A percentile compares a stretch with the other conserved stretches of the same genome.
phyloP scores from a whole-genome alignment of 1,140 invertebrate species.

The Cephus cinctus region DNA sequence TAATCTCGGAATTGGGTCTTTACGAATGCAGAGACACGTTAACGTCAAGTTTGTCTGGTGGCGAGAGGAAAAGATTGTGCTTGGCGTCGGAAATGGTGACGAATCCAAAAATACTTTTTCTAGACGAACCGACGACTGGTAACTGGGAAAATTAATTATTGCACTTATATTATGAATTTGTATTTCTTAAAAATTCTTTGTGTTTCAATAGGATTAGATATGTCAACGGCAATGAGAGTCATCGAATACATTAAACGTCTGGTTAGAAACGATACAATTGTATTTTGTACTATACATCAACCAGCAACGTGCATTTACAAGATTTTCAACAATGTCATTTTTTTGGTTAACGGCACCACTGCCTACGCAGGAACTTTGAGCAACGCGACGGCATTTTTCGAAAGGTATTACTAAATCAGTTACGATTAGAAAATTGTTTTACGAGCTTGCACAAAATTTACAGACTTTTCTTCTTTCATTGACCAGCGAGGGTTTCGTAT shows the following conservation, averaged over 20 bases:
- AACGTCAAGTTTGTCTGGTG: slow-evolving; percentile 69
- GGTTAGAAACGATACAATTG: slow-evolving; percentile 68
- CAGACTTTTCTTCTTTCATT: background rate
- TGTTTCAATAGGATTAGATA: slow-evolving; percentile 63
- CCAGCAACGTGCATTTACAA: slow-evolving; percentile 78
- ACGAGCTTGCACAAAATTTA: background rate
- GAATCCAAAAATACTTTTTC: slow-evolving; percentile 69
- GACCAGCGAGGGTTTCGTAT: slow-evolving; percentile 20
- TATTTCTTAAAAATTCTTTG: background rate
- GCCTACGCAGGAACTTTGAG: slow-evolving; percentile 55
- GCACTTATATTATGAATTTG: too few relatives aligned
- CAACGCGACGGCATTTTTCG: slow-evolving; percentile 22
- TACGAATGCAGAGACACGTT: slow-evolving; percentile 62
- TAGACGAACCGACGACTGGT: slow-evolving; percentile 65
- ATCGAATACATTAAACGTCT: slow-evolving; percentile 65
- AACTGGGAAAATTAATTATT: too few relatives aligned
- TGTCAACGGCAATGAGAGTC: slow-evolving; percentile 66
- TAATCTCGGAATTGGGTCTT: slow-evolving; percentile 60
- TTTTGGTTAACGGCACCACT: slow-evolving; percentile 58
- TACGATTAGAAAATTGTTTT: background rate
- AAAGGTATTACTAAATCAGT: slow-evolving; percentile 18
- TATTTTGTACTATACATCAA: slow-evolving; percentile 87
- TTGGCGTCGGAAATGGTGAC: slow-evolving; percentile 78
- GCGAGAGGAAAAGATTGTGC: slow-evolving; percentile 77
- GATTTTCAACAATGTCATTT: slow-evolving; percentile 61